These are phyloP conservation scores for Fukomys damarensis DNA, from an alignment of 2,113 vertebrate species.

Conservation along the genomic window DNA sequence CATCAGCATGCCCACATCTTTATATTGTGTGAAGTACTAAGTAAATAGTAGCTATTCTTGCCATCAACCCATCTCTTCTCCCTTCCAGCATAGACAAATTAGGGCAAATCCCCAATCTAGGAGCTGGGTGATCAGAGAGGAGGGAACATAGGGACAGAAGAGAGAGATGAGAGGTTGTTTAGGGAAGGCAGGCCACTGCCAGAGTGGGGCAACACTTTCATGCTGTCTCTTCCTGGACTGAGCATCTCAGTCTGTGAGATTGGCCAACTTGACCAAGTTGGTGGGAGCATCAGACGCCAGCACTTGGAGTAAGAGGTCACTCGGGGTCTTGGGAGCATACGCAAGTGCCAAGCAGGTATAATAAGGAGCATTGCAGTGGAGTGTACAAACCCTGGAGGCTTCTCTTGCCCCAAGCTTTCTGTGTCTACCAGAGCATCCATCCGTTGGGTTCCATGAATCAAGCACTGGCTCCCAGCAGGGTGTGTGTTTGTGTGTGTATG, in stretches of 20 bases:
- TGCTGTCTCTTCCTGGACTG: not conserved
- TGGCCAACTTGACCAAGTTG: not conserved
- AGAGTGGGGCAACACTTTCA: not conserved
- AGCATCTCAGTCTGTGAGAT: not conserved
- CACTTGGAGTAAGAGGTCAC: not conserved
- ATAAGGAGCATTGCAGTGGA: fast-evolving
- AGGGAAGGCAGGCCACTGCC: no score
- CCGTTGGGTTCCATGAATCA: slow-evolving; percentile 32
- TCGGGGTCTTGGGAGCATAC: not conserved
- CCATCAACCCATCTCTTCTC: not conserved
- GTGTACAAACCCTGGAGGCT: not conserved
- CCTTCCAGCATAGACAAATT: not conserved
- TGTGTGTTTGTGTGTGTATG: no score
- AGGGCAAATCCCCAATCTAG: not conserved
- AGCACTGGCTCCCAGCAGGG: not conserved
- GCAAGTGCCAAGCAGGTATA: fast-evolving
- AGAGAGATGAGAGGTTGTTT: not conserved
- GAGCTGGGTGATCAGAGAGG: not conserved
- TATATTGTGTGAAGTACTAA: not conserved
- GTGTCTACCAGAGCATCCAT: not conserved
- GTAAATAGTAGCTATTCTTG: not conserved
- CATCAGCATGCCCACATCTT: not conserved
- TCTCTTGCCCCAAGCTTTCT: not conserved
- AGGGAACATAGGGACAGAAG: not conserved
- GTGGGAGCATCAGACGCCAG: not conserved